A percentile compares a stretch with the other conserved stretches of the same genome.
These are phyloP conservation scores for Hyalella azteca DNA, from an alignment of 2,888 invertebrate genomes.

Conservation along the genomic window DNA sequence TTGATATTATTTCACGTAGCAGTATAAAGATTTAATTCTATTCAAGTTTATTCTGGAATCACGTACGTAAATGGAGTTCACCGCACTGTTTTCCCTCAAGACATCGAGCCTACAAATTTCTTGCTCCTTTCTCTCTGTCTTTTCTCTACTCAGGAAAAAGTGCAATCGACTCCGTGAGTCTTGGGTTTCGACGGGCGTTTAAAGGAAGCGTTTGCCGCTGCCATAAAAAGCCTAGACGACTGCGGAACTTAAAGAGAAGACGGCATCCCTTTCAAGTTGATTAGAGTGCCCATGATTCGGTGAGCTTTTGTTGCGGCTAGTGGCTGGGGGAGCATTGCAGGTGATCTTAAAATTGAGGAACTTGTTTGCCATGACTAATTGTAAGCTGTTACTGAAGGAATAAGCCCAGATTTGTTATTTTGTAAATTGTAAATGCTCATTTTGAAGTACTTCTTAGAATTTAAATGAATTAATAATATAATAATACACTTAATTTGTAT, in stretches of 20 bases:
- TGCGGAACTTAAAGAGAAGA: neutral
- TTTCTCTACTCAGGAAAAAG: neutral
- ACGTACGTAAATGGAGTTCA: too few relatives aligned
- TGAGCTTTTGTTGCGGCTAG: too few relatives aligned
- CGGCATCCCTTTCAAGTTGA: conserved; percentile 1
- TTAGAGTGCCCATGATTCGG: conserved; percentile 8
- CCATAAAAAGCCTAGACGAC: neutral
- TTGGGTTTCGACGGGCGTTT: neutral
- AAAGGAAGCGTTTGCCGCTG: neutral
- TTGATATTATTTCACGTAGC: neutral
- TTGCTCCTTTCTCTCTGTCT: neutral
- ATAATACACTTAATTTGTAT: too few relatives aligned
- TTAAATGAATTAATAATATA: too few relatives aligned
- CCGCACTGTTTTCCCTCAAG: neutral
- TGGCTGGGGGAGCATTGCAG: too few relatives aligned
- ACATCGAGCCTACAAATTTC: neutral
- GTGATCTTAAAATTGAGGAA: too few relatives aligned
- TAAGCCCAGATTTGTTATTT: too few relatives aligned
- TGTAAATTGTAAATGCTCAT: too few relatives aligned
- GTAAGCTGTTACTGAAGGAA: too few relatives aligned
- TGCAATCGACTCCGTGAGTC: neutral
- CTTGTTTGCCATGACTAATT: too few relatives aligned
- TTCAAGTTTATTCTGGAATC: neutral
- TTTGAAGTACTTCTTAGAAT: too few relatives aligned
- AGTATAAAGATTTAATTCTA: neutral